Base-by-base conservation (phyloP, 2,888 invertebrate genomes). In the Drosophila buzzatii region DNA sequence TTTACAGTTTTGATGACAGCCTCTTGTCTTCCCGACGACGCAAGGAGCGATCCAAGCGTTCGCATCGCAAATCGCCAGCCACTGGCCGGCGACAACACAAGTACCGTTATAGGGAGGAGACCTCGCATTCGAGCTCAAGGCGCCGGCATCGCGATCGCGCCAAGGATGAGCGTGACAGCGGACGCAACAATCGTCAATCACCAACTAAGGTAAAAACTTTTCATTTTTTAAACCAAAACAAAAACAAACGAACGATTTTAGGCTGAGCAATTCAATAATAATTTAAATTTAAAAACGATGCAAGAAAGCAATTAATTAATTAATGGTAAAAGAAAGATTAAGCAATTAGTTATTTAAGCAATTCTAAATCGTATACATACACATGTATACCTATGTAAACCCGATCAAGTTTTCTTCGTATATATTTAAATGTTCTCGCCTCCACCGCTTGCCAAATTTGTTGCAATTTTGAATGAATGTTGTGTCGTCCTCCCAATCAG, bases 41-140 rank as follows among this genome's bases (percentile, higher is more conserved):
- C 95, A 93, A 97, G 96, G 94, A 97, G 91, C 96, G 97, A 82
- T 97, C 97, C 93, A 97, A 97, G 93, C 95, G 97, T 86, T 97
- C 97, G 91, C 96, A 97, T 83, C 95, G 97, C 92, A 97, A 97
- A 81, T 97, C 97, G 78, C 96, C 96, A 74, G 96, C 96, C 85
- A 96, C 96, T 91, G 96, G 96, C 91, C 95, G 96, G 82, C 95
- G 96, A 90, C 95, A 95, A 90, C 96, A 96, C 92, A 94, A 94
- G 70, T 94, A 95, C 90, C 94, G 94, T 81, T 93, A 94, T 85
- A 92, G 92, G 91, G 92, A 92, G 76, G 92, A 92, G 73, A 89
- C 92, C 64, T 93, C 93, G 44, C 91, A 93, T 73, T 93, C 92
- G 63, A 93, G 91, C 81, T 92, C 93, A 61, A 89, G 92, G 59